A percentile compares a stretch with the other conserved stretches of the same genome.
Evolutionary conservation across 2,888 invertebrate genomes (phyloP).

Genomic region (Drosophila melanosoma): DNA sequence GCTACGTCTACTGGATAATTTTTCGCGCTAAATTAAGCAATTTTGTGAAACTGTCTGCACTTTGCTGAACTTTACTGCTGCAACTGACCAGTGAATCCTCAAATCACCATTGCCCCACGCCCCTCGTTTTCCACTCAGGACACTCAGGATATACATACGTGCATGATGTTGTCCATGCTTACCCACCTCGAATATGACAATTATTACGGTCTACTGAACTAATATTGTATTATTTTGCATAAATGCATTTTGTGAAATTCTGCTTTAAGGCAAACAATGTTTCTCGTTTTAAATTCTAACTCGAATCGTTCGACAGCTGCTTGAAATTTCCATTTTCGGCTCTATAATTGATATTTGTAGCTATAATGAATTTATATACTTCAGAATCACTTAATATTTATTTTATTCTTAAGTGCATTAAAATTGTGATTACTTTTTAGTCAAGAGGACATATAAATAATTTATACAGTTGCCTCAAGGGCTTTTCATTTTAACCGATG

Average conservation of each 20-base stretch:
- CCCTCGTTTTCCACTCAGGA: neutral
- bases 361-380: neutral
- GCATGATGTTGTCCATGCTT: conserved; percentile 30
- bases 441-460: neutral
- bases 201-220: conserved; percentile 80
- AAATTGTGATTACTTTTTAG: conserved; percentile 9
- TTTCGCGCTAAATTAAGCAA: conserved; percentile 80
- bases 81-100: conserved; percentile 42
- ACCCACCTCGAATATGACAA: conserved; percentile 66
- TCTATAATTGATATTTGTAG: neutral
- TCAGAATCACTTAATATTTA: neutral
- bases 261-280: conserved; percentile 7
- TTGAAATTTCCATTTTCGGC: neutral
- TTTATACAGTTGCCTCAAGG: conserved; percentile 1
- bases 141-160: conserved; percentile 2
- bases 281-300: neutral
- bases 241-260: conserved; percentile 58
- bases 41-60: conserved; percentile 59
- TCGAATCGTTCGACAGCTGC: neutral
- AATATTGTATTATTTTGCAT: conserved; percentile 74
- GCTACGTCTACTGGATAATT: conserved; percentile 56
- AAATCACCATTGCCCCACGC: neutral
- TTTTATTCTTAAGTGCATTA: neutral
- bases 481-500: conserved; percentile 22
- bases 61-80: conserved; percentile 27